Conservation (phyloP, 2,797 vertebrate species). For the Gambusia yucatana region DNA sequence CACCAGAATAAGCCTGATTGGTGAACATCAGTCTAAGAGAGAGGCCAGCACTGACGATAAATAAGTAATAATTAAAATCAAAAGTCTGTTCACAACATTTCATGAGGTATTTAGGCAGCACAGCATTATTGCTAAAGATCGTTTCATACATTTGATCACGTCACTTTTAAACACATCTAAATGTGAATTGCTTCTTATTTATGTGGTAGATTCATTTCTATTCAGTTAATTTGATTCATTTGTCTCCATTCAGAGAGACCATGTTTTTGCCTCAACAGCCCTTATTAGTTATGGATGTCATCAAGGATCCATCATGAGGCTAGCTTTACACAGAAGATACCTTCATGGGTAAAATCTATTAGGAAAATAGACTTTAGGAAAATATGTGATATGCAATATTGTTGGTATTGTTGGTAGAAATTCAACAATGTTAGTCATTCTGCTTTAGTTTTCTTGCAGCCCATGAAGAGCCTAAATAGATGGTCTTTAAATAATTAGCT, state of each 20-base stretch:
- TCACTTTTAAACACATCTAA: neutral
- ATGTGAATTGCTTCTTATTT: neutral
- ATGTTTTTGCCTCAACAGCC: neutral
- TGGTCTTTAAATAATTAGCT: neutral
- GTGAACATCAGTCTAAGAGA: conserved; percentile 37
- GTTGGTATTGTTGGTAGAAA: neutral
- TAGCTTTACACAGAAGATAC: neutral
- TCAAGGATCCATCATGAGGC: neutral
- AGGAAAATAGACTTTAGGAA: neutral
- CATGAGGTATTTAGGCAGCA: neutral
- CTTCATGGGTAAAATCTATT: neutral
- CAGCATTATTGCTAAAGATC: neutral
- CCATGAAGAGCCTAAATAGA: neutral
- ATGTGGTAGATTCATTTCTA: neutral
- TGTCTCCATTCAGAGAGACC: neutral
- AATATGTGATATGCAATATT: neutral
- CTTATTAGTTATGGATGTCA: neutral
- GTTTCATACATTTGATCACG: neutral
- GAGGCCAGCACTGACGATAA: conserved; percentile 40
- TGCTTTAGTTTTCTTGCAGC: too few species aligned
- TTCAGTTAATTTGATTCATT: neutral
- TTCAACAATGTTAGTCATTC: too few species aligned
- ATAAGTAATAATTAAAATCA: conserved; percentile 18
- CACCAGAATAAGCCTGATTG: conserved; percentile 29
- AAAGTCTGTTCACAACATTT: neutral